Percentiles rank a stretch among this genome's conserved stretches.
phyloP scores from a whole-genome alignment of 2,888 invertebrate species.

The Neoitamus cyanurus region DNA sequence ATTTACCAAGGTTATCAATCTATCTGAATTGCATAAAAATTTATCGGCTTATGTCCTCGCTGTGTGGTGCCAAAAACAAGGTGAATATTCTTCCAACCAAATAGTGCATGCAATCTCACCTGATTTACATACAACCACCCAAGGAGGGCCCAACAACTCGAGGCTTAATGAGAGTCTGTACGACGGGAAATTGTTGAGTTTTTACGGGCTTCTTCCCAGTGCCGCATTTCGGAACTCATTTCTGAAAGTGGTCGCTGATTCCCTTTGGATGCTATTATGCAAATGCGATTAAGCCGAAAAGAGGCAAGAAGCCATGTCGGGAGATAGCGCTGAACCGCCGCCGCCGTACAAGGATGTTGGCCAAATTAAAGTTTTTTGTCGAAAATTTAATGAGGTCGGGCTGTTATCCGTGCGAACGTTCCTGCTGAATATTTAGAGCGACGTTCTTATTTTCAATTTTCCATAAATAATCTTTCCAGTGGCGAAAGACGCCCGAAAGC shows the following conservation, averaged over 20 bases:
- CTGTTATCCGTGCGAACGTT: not conserved
- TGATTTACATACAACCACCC: not conserved
- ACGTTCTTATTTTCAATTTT: not conserved
- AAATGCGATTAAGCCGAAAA: constrained; percentile 10
- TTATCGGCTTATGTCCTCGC: not conserved
- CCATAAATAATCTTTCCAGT: not conserved
- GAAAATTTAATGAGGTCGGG: not conserved
- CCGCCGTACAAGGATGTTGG: not conserved
- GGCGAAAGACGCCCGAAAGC: not conserved
- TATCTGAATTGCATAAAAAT: not conserved
- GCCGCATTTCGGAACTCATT: constrained; percentile 1
- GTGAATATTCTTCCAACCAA: not conserved
- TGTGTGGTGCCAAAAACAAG: not conserved
- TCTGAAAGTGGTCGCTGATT: constrained; percentile 1
- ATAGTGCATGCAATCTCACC: not conserved
- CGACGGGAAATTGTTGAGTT: not conserved
- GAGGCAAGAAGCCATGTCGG: not conserved
- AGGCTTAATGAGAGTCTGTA: not conserved
- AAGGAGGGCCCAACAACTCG: not conserved
- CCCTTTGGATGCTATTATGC: constrained; percentile 8
- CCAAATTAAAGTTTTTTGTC: not conserved
- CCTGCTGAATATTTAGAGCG: not conserved
- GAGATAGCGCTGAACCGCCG: not conserved
- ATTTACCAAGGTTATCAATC: not conserved
- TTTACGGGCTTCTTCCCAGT: not conserved